Evolutionary conservation across 2,888 invertebrate species (phyloP), one percentile per base, ranked within the genome.

Genomic region (Hyppa rectilinea): DNA sequence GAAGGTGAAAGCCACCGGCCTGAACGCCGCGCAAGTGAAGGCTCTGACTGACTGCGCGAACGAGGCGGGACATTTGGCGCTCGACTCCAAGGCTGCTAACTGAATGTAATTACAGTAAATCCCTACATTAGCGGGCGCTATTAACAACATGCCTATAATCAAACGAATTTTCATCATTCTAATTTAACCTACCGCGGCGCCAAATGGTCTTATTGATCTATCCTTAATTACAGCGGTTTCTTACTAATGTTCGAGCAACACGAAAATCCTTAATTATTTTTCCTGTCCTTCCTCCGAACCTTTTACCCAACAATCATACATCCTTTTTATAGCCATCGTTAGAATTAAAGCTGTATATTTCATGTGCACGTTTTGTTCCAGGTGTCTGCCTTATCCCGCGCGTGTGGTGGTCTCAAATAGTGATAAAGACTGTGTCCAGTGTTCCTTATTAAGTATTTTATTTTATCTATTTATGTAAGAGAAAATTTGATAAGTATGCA

Each of bases 391-490:
- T 82, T 85, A 89, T 87, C 82, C 88, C 88, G 90, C 91, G 90
- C 86, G 90, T 91, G 92, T 91, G 92, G 93, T 93, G 93, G 88
- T 92, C 87, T 89, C 90, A 92, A 93, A 93, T 92, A 93, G 95
- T 95, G 95, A 94, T 94, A 94, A 95, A 96, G 95, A 96, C 95
- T 95, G 95, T 95, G 95, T 92, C 92, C 92, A 94, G 95, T 95
- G 95, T 94, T 95, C 94, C 94, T 93, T 94, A 92, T 87, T 87
- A 86, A 92, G 90, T 92, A 92, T 94, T 89, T 92, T 89, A 89
- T 88, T 87, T 91, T 88, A 87, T 90, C 86, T 89, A 89, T 89
- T 75, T 83, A 87, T 87, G 86, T 91, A 92, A 92, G 90, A 87
- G 38, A 76, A 87, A 88, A 88, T 89, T 89, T 87, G 88, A 89